Percentiles rank a stretch among this genome's conserved stretches.
Conservation (phyloP, 2,797 vertebrate species). For the Gambelia wislizenii region DNA sequence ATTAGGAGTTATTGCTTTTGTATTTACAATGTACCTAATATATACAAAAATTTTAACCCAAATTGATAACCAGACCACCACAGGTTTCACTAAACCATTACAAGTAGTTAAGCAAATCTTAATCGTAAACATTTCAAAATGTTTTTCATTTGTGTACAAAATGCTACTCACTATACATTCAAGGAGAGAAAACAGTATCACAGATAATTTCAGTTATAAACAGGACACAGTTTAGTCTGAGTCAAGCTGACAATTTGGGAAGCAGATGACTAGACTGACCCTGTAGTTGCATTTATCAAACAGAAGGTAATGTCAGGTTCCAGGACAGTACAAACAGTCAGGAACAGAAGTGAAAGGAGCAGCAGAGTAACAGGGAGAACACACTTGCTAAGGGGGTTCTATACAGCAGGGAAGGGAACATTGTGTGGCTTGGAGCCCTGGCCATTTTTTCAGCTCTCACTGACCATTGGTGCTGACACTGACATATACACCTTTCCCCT, state of each 20-base stretch:
- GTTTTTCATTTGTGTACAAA: neutral
- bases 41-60: conserved; percentile 1
- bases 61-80: neutral
- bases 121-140: neutral
- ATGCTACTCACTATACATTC: neutral
- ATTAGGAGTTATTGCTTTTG: neutral
- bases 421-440: no score
- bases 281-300: neutral
- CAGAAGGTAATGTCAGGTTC: neutral
- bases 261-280: neutral
- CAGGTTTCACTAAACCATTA: neutral
- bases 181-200: neutral
- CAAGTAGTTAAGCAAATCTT: neutral
- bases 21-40: neutral
- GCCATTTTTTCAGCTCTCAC: neutral
- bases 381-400: neutral
- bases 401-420: no score
- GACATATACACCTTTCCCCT: no score
- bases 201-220: neutral
- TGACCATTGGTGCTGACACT: no score
- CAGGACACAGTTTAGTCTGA: neutral
- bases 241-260: neutral
- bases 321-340: neutral
- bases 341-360: neutral
- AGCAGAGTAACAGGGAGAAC: neutral